Conservation (phyloP, 2,888 invertebrate species). For the Phania funesta region DNA sequence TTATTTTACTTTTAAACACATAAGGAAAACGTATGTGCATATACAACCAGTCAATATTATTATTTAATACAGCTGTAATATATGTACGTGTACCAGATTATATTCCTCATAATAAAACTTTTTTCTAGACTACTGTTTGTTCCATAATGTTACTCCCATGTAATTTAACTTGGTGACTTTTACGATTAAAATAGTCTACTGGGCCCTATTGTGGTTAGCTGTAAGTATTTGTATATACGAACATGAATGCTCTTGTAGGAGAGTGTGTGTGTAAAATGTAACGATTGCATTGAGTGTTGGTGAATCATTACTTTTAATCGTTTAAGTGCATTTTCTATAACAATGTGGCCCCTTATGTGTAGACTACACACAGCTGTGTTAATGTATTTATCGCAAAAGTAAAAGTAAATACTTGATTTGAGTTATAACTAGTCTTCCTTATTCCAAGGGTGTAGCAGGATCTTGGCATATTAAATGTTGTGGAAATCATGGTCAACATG, state of each 20-base stretch:
- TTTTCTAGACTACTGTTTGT: background rate
- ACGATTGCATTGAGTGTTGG: conserved; percentile 23
- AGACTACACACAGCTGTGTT: background rate
- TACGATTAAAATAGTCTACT: background rate
- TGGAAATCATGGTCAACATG: too few relatives aligned
- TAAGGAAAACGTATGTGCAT: background rate
- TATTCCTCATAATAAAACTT: background rate
- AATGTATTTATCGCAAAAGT: too few relatives aligned
- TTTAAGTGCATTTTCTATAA: conserved; percentile 12
- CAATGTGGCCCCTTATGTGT: background rate
- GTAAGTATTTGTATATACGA: background rate
- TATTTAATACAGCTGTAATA: background rate
- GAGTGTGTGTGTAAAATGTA: background rate
- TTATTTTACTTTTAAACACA: background rate
- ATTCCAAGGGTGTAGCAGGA: too few relatives aligned
- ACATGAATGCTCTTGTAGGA: background rate
- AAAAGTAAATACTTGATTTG: too few relatives aligned
- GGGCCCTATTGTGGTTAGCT: background rate
- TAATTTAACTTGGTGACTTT: conserved; percentile 7
- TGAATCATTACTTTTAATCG: conserved; percentile 15
- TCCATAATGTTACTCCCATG: background rate
- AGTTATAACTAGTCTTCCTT: too few relatives aligned
- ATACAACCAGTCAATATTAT: background rate
- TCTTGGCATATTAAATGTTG: too few relatives aligned
- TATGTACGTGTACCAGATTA: background rate